Conservation (phyloP, 2,797 vertebrate genomes). For the Pelochelys cantorii region DNA sequence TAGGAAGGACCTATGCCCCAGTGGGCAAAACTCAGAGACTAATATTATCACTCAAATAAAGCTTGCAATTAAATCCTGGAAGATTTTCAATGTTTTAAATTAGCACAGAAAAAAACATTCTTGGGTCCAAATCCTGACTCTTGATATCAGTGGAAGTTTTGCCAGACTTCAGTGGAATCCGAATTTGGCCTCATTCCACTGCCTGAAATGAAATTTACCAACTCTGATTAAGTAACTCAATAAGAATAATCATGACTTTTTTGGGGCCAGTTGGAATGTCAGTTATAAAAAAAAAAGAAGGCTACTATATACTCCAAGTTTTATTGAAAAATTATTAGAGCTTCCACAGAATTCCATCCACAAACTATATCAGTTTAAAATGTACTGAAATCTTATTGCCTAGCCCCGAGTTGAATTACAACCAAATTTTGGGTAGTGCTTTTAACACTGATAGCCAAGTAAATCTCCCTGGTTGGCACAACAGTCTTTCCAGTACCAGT, state of each 20-base stretch:
- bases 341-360: not conserved
- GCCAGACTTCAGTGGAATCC: not conserved
- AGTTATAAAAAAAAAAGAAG: not conserved
- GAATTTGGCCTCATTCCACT: slow-evolving; percentile 5
- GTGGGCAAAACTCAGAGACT: too few species aligned
- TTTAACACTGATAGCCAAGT: rapidly evolving
- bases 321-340: not conserved
- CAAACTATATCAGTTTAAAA: not conserved
- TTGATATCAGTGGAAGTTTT: slow-evolving; percentile 36
- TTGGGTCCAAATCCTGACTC: not conserved
- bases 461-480: not conserved
- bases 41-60: not conserved
- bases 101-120: not conserved
- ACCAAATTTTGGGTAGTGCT: not conserved
- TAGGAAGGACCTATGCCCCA: too few species aligned
- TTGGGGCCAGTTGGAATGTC: slow-evolving; percentile 18
- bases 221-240: slow-evolving; percentile 58
- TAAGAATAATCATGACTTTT: slow-evolving; percentile 30
- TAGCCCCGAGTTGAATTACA: not conserved
- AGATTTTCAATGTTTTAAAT: not conserved
- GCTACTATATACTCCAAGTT: not conserved
- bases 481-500: not conserved
- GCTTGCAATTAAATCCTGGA: not conserved
- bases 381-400: not conserved
- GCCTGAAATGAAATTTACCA: slow-evolving; percentile 47